A percentile compares a stretch with the other conserved stretches of the same genome.
Conservation (phyloP, 2,888 invertebrate genomes). For the Pharmacophagus antenor region DNA sequence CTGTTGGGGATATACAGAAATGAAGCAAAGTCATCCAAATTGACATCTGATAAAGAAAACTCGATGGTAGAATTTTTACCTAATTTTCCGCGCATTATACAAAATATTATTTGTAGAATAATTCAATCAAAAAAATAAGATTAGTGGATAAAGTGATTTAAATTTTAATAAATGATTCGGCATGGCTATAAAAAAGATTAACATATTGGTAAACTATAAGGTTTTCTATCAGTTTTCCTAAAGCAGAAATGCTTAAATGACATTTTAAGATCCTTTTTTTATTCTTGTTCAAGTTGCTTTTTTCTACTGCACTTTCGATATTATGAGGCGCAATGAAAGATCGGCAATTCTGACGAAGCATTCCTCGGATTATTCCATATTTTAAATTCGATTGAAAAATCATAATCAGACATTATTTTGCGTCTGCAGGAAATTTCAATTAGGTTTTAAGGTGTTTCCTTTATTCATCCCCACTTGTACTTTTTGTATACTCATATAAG, state of each 20-base stretch:
- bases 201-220: not conserved
- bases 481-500: conserved; percentile 2
- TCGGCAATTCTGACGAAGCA: conserved; percentile 13
- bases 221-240: conserved; percentile 37
- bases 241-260: conserved; percentile 45
- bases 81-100: too few relatives aligned
- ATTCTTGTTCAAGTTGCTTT: conserved; percentile 35
- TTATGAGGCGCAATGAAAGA: conserved; percentile 32
- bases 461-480: not conserved
- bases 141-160: too few relatives aligned
- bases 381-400: conserved; percentile 17
- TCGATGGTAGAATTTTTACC: too few relatives aligned
- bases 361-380: conserved; percentile 16
- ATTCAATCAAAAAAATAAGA: too few relatives aligned
- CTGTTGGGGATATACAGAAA: too few relatives aligned
- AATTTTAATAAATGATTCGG: too few relatives aligned
- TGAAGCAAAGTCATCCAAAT: too few relatives aligned
- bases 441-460: conserved; percentile 22
- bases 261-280: conserved; percentile 43
- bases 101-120: too few relatives aligned
- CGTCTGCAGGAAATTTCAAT: not conserved
- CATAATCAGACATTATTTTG: not conserved
- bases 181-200: not conserved
- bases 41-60: too few relatives aligned
- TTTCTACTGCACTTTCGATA: conserved; percentile 31